Conservation (phyloP, 2,797 vertebrate genomes). For the Gallinago stenura region DNA sequence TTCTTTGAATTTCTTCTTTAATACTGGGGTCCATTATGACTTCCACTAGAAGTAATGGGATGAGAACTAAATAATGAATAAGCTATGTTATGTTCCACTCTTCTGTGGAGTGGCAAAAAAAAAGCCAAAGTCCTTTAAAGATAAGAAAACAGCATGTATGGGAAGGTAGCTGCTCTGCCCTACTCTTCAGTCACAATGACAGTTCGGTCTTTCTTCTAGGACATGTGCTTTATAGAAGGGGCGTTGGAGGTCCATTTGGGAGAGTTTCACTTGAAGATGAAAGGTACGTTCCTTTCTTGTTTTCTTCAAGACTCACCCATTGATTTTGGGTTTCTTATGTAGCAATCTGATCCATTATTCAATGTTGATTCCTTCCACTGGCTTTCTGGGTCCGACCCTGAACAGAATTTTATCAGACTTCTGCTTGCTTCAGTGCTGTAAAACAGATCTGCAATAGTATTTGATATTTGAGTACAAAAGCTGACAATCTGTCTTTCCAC, state of each 20-base stretch:
- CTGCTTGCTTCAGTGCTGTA: background rate
- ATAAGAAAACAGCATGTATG: background rate
- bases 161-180: background rate
- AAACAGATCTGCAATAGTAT: background rate
- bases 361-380: background rate
- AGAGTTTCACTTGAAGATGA: slow-evolving; percentile 96
- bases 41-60: background rate
- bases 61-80: background rate
- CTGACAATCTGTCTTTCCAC: background rate
- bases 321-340: background rate
- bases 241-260: slow-evolving; percentile 92
- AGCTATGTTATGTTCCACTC: background rate
- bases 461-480: background rate
- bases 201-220: slow-evolving; percentile 78
- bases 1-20: background rate
- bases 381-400: background rate
- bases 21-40: fast-evolving
- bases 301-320: background rate
- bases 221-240: slow-evolving; percentile 93
- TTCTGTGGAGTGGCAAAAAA: background rate
- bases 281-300: slow-evolving; percentile 81
- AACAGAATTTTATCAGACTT: background rate
- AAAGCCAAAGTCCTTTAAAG: background rate
- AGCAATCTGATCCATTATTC: background rate
- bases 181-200: background rate